These are phyloP conservation scores for Ageneiosus marmoratus DNA, from an alignment of 2,113 vertebrate genomes.

Conservation along the genomic window DNA sequence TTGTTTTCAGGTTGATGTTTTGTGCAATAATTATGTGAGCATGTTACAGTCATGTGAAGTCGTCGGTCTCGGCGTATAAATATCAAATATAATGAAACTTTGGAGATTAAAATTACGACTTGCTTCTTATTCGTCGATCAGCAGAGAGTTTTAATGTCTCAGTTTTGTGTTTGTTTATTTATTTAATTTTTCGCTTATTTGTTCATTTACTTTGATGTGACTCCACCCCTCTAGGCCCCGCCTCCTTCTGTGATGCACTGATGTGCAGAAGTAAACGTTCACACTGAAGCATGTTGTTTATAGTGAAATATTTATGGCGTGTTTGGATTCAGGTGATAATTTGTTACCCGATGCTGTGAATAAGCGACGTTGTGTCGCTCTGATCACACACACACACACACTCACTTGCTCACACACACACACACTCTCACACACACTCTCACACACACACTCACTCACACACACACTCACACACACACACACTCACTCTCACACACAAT, in stretches of 20 bases:
- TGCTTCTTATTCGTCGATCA: neutral
- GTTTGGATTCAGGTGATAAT: neutral
- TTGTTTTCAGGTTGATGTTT: constrained; percentile 27
- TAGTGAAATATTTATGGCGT: neutral
- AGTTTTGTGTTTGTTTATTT: neutral
- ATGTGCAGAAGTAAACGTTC: neutral
- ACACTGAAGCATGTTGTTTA: neutral
- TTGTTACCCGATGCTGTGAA: no score
- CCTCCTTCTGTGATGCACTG: no score
- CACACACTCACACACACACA: no score
- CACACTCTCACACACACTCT: no score
- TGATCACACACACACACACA: no score
- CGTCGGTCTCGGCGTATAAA: neutral
- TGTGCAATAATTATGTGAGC: constrained; percentile 46
- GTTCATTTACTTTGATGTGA: neutral
- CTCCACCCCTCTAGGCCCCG: neutral
- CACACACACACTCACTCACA: no score
- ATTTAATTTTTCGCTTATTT: neutral
- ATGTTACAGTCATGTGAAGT: constrained; percentile 1
- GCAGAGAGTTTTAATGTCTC: neutral
- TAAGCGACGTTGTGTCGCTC: neutral
- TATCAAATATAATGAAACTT: neutral
- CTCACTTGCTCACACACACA: no score
- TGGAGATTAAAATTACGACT: neutral
- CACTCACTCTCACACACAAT: no score